These are phyloP conservation scores for Lasioglossum calceatum DNA, from an alignment of 2,888 invertebrate genomes.

Conservation along the genomic window DNA sequence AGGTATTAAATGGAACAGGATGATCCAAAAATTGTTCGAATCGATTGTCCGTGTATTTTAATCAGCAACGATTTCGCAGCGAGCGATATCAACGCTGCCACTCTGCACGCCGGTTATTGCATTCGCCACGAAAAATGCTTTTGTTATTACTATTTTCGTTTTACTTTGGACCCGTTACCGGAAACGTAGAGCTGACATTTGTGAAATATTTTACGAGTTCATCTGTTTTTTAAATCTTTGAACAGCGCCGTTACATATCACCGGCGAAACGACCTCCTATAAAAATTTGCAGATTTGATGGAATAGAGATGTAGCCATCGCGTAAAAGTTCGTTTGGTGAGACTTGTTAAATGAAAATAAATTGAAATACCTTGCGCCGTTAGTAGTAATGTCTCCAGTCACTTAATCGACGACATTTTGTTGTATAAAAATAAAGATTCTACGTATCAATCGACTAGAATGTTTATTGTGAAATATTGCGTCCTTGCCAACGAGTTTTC, in stretches of 20 bases:
- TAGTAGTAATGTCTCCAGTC: neutral
- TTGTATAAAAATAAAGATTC: neutral
- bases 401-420: neutral
- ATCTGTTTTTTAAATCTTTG: slow-evolving; percentile 15
- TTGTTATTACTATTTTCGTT: slow-evolving; percentile 3
- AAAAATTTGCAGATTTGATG: slow-evolving; percentile 32
- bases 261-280: neutral
- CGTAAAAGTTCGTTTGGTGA: neutral
- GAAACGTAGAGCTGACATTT: neutral
- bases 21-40: slow-evolving; percentile 31
- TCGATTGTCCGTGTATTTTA: slow-evolving; percentile 41
- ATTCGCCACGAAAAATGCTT: neutral
- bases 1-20: slow-evolving; percentile 15
- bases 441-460: neutral
- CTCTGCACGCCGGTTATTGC: neutral
- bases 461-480: neutral
- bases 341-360: slow-evolving; percentile 1
- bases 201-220: neutral
- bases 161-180: neutral
- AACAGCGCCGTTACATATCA: neutral
- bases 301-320: neutral
- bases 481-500: neutral
- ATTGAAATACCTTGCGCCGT: neutral
- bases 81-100: slow-evolving; percentile 39
- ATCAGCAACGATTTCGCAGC: slow-evolving; percentile 53